A percentile compares a stretch with the other conserved stretches of the same genome.
phyloP scores from a whole-genome alignment of 2,113 vertebrate genomes.

The Myrmecophaga tridactyla region DNA sequence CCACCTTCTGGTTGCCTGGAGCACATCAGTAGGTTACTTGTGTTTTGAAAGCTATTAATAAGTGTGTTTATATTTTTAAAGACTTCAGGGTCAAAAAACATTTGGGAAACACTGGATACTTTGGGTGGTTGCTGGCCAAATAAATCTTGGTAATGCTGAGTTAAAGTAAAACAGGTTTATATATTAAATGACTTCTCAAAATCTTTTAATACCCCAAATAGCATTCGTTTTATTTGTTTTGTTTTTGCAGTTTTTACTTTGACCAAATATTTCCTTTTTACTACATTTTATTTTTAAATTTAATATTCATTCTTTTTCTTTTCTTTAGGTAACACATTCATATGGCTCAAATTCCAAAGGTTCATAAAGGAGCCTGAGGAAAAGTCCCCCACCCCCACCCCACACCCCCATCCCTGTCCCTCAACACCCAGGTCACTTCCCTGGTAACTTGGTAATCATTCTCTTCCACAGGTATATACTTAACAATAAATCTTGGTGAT shows the following conservation, averaged over 20 bases:
- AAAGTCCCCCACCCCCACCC: neutral
- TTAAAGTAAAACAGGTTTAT: conserved; percentile 9
- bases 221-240: conserved; percentile 2
- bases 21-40: neutral
- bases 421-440: neutral
- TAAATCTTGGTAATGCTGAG: neutral
- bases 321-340: neutral
- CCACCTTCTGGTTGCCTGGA: neutral
- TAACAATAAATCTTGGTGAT: neutral
- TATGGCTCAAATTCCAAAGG: conserved; percentile 33
- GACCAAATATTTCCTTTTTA: neutral
- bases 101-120: neutral
- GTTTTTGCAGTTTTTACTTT: neutral
- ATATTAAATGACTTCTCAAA: conserved; percentile 27
- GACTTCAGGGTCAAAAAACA: neutral
- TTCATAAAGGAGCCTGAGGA: neutral
- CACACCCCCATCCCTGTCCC: neutral
- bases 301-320: neutral
- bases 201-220: neutral
- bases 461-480: neutral
- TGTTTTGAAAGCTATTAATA: neutral
- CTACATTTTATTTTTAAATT: conserved; percentile 43
- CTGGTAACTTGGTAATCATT: neutral
- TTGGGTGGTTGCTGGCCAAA: neutral
- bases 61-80: neutral